Evolutionary conservation across 1,140 invertebrate genomes (phyloP), one percentile per base, ranked within the genome.

Genomic region (Brachionus paranguensis): DNA sequence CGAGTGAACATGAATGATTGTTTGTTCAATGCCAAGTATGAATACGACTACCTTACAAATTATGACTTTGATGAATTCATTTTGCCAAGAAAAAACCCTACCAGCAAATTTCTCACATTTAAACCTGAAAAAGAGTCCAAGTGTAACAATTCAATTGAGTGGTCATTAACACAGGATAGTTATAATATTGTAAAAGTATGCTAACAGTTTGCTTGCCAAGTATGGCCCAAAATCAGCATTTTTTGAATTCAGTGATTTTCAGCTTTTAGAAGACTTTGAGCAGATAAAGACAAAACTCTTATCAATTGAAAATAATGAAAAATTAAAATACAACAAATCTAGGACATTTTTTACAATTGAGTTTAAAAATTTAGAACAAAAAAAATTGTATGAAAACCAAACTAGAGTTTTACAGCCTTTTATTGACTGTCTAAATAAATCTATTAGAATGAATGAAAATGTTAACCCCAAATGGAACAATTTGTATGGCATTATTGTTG

Each of bases 171-270:
- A 3, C 14, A 11, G 0, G 14, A 64, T 6, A 20, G 7, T 4
- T 27, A 64, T 27, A 64, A 64, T 64, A 20, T 64, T n/a, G 60
- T 64, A 3, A 64, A n/a, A 20, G 7, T 64, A 4, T 64, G 60
- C 60, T 7, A 64, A 64, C 8, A 64, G 17, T n/a, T 64, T 64
- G 20, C 60, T 64, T 1, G 20, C 20, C 10, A 64, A 64, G 7
- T 27, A 64, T 64, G 60, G 60, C 27, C 8, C 60, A 27, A 7
- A 10, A 8, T 24, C 60, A 64, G 60, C 20, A 64, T 64, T n/a
- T 64, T 64, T 64, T 64, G 60, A 64, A 64, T 64, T 64, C 8
- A 64, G 20, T 64, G 60, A 64, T 64, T 64, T 64, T 64, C 60
- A 64, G 20, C 60, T 27, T 17, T 11, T 64, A 2, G 60, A 64